Base-by-base conservation (phyloP, 2,888 invertebrate genomes). In the Sarcophaga subvicina region DNA sequence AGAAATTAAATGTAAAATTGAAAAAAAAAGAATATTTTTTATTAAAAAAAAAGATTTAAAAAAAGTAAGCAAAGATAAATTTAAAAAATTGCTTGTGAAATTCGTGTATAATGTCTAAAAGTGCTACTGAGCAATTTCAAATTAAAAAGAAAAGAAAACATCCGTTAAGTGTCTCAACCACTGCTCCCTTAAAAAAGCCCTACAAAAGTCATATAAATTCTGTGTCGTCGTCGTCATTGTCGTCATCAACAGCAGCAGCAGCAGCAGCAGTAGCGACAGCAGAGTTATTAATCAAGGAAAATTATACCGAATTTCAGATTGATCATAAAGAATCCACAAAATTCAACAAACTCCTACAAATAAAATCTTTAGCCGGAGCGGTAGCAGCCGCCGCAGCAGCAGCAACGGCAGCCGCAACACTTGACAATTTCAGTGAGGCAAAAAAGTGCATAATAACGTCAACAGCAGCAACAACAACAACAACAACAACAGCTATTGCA, bases 131-230 rank as follows among this genome's bases (percentile, higher is more conserved):
- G 86, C 89, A 89, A 88, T 89, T 88, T 88, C 90, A 90, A 89
- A 90, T 90, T 67, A 89, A 89, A 87, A 90, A 89, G 89, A 90
- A 89, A 87, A 88, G 89, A 90, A 90, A 90, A 89, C 86, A 88
- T 87, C 87, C 84, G 59, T 75, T 84, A 78, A 87, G 66, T 84
- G 64, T 54, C 60, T 85, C 79, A 76, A 73, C 66, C 59, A 45
- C 71, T 49, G 49, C 63, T 54, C 49, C 25, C 45, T 75, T 20
- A 84, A 82, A 70, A 63, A 80, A 63, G 22, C 27, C 75, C 59
- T 60, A 27, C 70, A 81, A 81, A 75, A 84, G 86, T 80, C 64
- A 77, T 80, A 80, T 80, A 59, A n/a, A 49, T 49, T 78, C 78
- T 54, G 78, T 83, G 72, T 59, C 72, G 37, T 60, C 66, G 77